Conservation (phyloP, 1,140 invertebrate species). For the Lithobius niger region DNA sequence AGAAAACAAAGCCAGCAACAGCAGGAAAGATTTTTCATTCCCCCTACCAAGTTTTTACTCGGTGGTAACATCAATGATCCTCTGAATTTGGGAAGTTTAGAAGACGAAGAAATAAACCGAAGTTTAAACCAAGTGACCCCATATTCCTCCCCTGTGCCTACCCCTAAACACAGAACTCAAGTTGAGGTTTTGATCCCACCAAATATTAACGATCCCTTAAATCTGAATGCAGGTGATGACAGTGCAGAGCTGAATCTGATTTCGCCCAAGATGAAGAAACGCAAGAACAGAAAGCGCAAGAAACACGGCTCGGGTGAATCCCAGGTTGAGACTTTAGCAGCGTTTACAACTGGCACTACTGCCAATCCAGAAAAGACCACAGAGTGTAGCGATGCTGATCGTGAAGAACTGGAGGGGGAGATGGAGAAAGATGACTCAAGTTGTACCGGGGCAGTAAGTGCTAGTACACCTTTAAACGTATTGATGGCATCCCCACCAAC, state of each 20-base stretch:
- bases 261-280: slow-evolving; percentile 45
- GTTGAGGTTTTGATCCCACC: slow-evolving; percentile 84
- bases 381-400: slow-evolving; percentile 8
- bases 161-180: slow-evolving; percentile 62
- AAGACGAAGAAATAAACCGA: slow-evolving; percentile 65
- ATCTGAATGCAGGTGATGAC: slow-evolving; percentile 54
- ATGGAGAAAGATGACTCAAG: slow-evolving; percentile 12
- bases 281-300: slow-evolving; percentile 41
- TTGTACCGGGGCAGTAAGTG: slow-evolving; percentile 16
- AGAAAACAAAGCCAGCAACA: slow-evolving; percentile 17
- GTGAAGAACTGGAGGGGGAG: slow-evolving; percentile 3
- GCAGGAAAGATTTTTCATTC: slow-evolving; percentile 41
- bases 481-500: neutral
- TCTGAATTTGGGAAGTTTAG: slow-evolving; percentile 80
- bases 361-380: neutral
- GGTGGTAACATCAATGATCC: slow-evolving; percentile 92
- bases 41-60: slow-evolving; percentile 83
- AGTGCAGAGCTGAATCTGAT: slow-evolving; percentile 50
- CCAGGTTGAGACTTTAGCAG: no score
- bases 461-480: no score
- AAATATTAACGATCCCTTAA: slow-evolving; percentile 80
- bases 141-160: slow-evolving; percentile 73
- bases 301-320: slow-evolving; percentile 27
- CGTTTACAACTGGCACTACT: slow-evolving; percentile 6
- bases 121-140: slow-evolving; percentile 69